Base-by-base conservation (phyloP, 2,797 vertebrate genomes). In the Phrynocephalus vlangalii region DNA sequence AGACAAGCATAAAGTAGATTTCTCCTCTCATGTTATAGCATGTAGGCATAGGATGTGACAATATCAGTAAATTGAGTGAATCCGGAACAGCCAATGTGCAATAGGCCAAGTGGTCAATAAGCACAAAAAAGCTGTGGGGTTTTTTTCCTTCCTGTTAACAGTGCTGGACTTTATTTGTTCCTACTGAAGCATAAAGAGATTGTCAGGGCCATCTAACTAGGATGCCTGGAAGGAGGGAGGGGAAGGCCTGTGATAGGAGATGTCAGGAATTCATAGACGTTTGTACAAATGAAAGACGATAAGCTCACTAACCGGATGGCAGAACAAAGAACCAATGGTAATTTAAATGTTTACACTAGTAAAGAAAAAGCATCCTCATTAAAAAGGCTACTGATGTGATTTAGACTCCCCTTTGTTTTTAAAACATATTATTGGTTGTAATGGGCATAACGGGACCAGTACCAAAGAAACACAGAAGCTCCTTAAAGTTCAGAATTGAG, bases 161-260 rank as follows among this genome's bases (percentile, higher is more conserved):
- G 28, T 44, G 30, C 24, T 50, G 56, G 90, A 84, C 88, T 88
- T 92, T 83, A 87, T 91, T 92, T 68, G 82, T 89, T 90, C 89
- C 91, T 11, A 73, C 24, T 38, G 77, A 91, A 85, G 8, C 77
- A 89, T 56, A 82, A 85, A 90, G 83, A n/a, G 75, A 85, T 82
- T 85, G 86, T 71, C 82, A 90, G 16, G 91, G 73, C 87, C 5
- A 6, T 28, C 68, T 89, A 28, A 28, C 67, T n/a, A 60, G 80
- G 89, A 90, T 0, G 10, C 73, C 83, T 30, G 1, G 24, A 89
- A 91, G 91, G 60, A 63, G 0, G 26, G 15, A 7, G 92, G 63
- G 90, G 30, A 84, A 87, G n/a, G 15, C 7, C 4, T 87, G n/a
- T 18, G 73, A 79, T 3, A 73, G 79, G 82, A 90, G 2, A 1